Conservation (phyloP, 2,113 vertebrate genomes). For the Isurus oxyrinchus region DNA sequence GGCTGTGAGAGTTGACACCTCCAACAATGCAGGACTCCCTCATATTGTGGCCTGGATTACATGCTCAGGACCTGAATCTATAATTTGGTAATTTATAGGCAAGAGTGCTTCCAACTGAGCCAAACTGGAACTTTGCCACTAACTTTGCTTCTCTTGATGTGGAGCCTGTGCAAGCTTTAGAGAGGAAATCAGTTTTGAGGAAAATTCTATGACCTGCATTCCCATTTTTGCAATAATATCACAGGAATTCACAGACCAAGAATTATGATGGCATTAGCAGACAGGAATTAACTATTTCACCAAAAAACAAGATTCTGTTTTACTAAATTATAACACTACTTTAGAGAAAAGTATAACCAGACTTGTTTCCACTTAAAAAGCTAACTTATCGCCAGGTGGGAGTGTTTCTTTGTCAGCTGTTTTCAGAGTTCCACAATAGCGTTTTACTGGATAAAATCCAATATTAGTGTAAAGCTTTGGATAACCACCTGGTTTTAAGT, state of each 20-base stretch:
- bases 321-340: neutral
- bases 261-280: neutral
- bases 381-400: neutral
- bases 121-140: neutral
- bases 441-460: conserved; percentile 7
- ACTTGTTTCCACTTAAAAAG: neutral
- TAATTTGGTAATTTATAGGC: neutral
- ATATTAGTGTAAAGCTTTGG: neutral
- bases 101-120: neutral
- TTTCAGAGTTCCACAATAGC: neutral
- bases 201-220: too few species aligned
- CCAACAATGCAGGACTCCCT: neutral
- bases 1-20: neutral
- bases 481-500: neutral
- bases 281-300: neutral
- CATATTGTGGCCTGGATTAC: neutral
- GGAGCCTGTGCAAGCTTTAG: neutral
- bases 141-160: neutral
- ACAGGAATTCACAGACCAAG: neutral
- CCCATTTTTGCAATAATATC: neutral
- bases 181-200: neutral
- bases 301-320: neutral
- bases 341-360: neutral
- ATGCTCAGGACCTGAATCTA: neutral
- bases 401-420: neutral